Evolutionary conservation across 1,140 invertebrate species (phyloP), one percentile per base, ranked within the genome.

Genomic region (Aphis gossypii): DNA sequence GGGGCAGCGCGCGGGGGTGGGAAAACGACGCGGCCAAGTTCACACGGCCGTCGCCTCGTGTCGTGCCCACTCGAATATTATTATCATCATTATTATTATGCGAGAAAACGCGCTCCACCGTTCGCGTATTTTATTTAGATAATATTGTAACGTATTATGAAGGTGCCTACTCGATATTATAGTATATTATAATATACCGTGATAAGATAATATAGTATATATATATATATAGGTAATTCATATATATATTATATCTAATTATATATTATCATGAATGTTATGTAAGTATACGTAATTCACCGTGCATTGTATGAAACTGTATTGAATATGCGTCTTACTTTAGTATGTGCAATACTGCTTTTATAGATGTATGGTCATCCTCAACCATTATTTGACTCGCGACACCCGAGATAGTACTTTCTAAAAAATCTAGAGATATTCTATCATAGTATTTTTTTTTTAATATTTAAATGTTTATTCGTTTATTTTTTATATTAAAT

Each of bases 1-100:
- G 48, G 48, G 44, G 23, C 46, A 25, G 25, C 5, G 25, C 25
- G 84, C 30, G 1, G 51, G 23, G 38, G 54, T 11, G 41, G 56
- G 56, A 41, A 44, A 25, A 54, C 90, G 54, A 44, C 21, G 60
- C 90, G 60, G 90, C 60, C 90, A 92, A 92, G 90, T 92, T 92
- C 90, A 92, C 89, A 30, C n/a, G 35, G n/a, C 25, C 89, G 38
- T 35, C 35, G 89, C 89, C 60, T 76, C 60, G 60, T 76, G 60
- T 76, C 60, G 60, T 76, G 60, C 60, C 60, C 60, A 76, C 60
- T 76, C 60, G 60, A 76, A 76, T 76, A 76, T 76, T 76, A 76
- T 11, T 30, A 60, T 46, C 8, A 60, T 46, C 8, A 46, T 30
- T 30, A 60, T 18, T 76, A 76, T n/a, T n/a, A 76, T n/a, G 60